These are phyloP conservation scores for Balaenoptera acutorostrata DNA, from an alignment of 2,113 vertebrate species.

Conservation along the genomic window DNA sequence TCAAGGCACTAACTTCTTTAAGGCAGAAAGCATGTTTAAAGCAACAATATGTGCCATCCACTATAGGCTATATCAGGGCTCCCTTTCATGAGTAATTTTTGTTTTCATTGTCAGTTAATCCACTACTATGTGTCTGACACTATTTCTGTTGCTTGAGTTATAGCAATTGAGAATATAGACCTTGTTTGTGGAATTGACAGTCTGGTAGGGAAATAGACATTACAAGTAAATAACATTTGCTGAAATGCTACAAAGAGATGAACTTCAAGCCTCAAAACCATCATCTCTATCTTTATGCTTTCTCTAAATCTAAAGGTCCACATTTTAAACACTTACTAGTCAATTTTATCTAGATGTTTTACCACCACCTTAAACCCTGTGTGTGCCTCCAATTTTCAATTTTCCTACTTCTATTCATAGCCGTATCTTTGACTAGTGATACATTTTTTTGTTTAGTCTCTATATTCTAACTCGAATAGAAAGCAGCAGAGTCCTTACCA, in stretches of 20 bases:
- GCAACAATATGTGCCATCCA: background rate
- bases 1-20: background rate
- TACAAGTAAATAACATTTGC: background rate
- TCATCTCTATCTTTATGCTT: accelerated
- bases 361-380: background rate
- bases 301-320: background rate
- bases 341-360: background rate
- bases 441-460: background rate
- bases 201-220: background rate
- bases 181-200: background rate
- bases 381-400: background rate
- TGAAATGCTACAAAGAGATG: background rate
- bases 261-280: background rate
- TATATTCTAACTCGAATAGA: background rate
- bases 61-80: background rate
- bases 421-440: background rate
- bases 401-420: background rate
- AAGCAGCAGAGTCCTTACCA: background rate
- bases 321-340: background rate
- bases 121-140: background rate
- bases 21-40: background rate
- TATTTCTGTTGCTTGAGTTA: background rate
- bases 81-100: background rate
- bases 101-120: background rate
- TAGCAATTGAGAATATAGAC: background rate